These are phyloP conservation scores for Drosophila borealis DNA, from an alignment of 2,888 invertebrate genomes.

Conservation along the genomic window DNA sequence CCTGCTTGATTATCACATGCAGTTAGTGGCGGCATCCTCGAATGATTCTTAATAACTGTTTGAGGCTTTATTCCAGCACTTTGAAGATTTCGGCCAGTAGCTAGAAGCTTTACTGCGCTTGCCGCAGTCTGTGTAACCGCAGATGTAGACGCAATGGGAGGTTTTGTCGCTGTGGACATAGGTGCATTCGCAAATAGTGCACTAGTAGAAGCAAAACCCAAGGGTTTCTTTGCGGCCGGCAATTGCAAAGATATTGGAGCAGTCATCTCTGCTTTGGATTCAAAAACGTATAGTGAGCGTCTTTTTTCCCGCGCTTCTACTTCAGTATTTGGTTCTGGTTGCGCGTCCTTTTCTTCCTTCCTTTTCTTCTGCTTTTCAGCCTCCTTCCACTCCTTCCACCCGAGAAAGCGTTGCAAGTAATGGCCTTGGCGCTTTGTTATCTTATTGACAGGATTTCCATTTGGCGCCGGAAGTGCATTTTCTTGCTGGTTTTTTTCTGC, in stretches of 20 bases:
- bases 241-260: neutral
- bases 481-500: conserved; percentile 28
- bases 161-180: neutral
- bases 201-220: neutral
- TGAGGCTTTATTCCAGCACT: neutral
- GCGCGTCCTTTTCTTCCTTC: neutral
- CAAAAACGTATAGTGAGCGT: conserved; percentile 24
- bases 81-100: neutral
- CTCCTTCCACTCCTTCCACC: conserved; percentile 50
- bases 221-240: neutral
- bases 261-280: neutral
- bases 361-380: conserved; percentile 6
- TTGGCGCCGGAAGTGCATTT: conserved; percentile 20
- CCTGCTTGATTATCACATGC: neutral
- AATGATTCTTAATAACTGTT: neutral
- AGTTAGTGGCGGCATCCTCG: neutral
- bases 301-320: conserved; percentile 15
- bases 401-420: conserved; percentile 42
- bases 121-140: neutral
- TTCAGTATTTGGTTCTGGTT: neutral
- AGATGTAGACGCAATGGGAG: neutral
- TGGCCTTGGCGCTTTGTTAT: conserved; percentile 4
- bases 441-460: neutral
- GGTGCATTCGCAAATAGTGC: too few species aligned
- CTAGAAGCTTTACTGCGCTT: neutral